phyloP scores from a whole-genome alignment of 2,113 vertebrate genomes.

The Scomber colias region DNA sequence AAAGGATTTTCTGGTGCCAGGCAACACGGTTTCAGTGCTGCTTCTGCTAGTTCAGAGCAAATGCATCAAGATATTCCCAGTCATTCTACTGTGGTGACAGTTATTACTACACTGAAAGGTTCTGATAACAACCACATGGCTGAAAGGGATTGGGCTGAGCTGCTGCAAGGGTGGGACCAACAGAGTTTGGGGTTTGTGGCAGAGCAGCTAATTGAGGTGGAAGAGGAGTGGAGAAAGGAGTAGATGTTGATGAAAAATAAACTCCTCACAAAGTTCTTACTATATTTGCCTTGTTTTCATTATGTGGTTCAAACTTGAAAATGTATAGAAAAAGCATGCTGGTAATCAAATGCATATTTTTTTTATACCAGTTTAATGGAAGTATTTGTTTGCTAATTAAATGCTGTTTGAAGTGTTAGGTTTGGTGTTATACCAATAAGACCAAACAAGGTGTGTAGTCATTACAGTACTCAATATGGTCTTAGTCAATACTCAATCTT shows the following conservation, averaged over 20 bases:
- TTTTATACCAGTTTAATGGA: too few species aligned
- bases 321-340: too few species aligned
- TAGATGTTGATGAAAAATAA: neutral
- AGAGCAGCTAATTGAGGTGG: neutral
- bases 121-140: neutral
- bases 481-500: too few species aligned
- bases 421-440: too few species aligned
- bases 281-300: neutral
- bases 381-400: too few species aligned
- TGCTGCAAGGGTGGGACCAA: neutral
- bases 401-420: too few species aligned
- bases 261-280: neutral
- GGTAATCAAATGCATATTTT: too few species aligned
- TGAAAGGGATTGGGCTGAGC: neutral
- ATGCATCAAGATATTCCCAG: neutral
- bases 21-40: neutral
- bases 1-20: neutral
- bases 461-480: too few species aligned
- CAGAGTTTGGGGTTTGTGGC: constrained; percentile 17
- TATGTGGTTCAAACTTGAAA: too few species aligned
- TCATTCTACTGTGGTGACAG: constrained; percentile 11
- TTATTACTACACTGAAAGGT: neutral
- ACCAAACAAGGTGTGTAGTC: too few species aligned
- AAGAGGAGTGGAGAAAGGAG: neutral
- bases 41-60: constrained; percentile 1